Evolutionary conservation across 2,888 invertebrate genomes (phyloP), one percentile per base, ranked within the genome.

Genomic region (Mythimna ferrago): DNA sequence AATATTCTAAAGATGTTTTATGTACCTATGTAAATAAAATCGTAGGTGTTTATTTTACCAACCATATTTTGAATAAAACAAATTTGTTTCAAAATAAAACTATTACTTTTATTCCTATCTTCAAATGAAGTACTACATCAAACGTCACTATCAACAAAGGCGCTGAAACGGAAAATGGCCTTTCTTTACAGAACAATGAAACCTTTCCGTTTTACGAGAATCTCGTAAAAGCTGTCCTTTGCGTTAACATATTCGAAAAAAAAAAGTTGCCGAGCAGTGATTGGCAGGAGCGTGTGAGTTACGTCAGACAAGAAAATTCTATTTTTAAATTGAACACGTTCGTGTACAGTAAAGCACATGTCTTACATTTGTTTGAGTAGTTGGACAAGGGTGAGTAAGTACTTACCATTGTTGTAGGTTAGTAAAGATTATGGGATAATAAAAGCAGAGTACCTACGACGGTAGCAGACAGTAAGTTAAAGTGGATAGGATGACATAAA

Each of bases 231-330:
- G 75, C 71, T 81, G 80, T 85, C 84, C 85, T 84, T 80, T 65
- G 64, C 69, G 60, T 73, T 66, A 66, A 81, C 81, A 83, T 80
- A 78, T 81, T 71, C 76, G 56, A 62, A 84, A 84, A 82, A 85
- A 84, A 82, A 48, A 48, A 16, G 70, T 81, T 62, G 57, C 63
- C 57, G 74, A 68, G 70, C 78, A 86, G 83, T 87, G 86, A 89
- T 90, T 89, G 88, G 87, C 80, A 77, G 75, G 69, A 79, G 79
- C 86, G 85, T 88, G 87, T 86, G 86, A 87, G 88, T 88, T 86
- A 88, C 79, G 74, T 88, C 82, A 81, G 82, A 77, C 71, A 83
- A 81, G 79, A 65, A 84, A 76, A 84, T 86, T 90, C 84, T 86
- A 85, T 89, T 89, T 90, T 87, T 80, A 86, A 89, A 88, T 88